phyloP scores from a whole-genome alignment of 2,888 invertebrate species.

The Caenorhabditis sulstoni region DNA sequence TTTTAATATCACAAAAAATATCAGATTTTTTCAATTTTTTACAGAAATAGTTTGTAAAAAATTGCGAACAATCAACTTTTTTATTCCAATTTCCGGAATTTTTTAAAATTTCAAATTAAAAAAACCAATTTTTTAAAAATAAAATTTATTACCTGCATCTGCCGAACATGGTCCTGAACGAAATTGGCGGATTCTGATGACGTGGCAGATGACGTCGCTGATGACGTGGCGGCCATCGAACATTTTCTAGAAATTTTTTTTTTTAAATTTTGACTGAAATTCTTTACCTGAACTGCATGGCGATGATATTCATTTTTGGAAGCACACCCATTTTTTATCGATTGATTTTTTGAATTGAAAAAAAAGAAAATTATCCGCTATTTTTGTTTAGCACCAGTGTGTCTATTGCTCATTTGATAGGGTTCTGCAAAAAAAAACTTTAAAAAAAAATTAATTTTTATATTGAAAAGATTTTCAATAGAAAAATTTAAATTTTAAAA shows the following conservation, averaged over 20 bases:
- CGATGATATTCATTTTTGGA: constrained; percentile 35
- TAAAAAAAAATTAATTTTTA: too few species aligned
- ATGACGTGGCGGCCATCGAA: constrained; percentile 42
- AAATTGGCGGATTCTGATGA: constrained; percentile 33
- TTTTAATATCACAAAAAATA: too few species aligned
- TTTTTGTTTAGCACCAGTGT: background rate
- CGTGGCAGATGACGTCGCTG: constrained; percentile 23
- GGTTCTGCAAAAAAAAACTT: constrained; percentile 11
- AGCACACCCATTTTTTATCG: constrained; percentile 39
- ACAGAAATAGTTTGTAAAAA: too few species aligned
- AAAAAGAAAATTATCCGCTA: constrained; percentile 15
- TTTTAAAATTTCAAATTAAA: background rate
- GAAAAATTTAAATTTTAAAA: too few species aligned
- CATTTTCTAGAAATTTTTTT: constrained; percentile 22
- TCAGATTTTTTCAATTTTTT: too few species aligned
- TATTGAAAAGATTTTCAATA: too few species aligned
- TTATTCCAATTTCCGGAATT: background rate
- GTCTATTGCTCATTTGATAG: constrained; percentile 17
- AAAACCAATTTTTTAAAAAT: background rate
- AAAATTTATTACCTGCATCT: constrained; percentile 44
- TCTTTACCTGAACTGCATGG: constrained; percentile 31
- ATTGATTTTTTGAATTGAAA: constrained; percentile 5
- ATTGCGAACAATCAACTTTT: too few species aligned
- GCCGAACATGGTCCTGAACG: constrained; percentile 52
- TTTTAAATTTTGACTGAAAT: background rate